Base-by-base conservation (phyloP, 2,888 invertebrate species). In the Cetonia aurata region DNA sequence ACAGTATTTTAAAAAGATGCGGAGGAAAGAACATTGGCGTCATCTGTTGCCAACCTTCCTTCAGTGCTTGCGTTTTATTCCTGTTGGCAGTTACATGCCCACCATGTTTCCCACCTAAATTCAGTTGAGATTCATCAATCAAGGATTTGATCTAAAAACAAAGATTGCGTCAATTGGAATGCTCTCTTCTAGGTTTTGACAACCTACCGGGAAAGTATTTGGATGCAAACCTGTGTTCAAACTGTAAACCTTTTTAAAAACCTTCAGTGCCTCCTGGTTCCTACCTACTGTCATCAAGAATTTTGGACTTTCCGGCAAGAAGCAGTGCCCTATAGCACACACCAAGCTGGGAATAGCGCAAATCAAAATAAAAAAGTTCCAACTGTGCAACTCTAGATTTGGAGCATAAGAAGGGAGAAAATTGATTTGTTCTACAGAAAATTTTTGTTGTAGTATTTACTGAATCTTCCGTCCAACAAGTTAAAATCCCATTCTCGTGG, bases 241-340 rank as follows among this genome's bases (percentile, higher is more conserved):
- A 0, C 85, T 80, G 80, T 91, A 94, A 25, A 95, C 91, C 74
- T 79, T 86, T 72, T 85, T 85, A 75, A 93, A 89, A 2, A 92
- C 87, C 3, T 83, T 78, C 75, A 93, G 79, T 0, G 93, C 93
- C 77, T 92, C 89, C 9, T 89, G 87, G 72, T 89, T 90, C 53
- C 88, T 85, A 0, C 92, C 91, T 55, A 89, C 86, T 0, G 91
- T 88, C 88, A 93, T 90, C 3, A 93, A 85, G 82, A 92, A 94
- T 82, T 93, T 93, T 4, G 94, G 94, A 80, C 93, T 94, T 82
- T 94, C 94, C 0, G 93, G 93, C 69, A 92, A 85, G 72, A 88
- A 86, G 72, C 89, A 83, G 65, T 90, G 85, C 0, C 87, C 85
- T 41, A 90, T 72, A 0, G 91, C 91, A 6, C 92, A 89, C 0